Percentiles rank a stretch among this genome's conserved stretches.
Evolutionary conservation across 2,113 vertebrate genomes (phyloP).

Genomic region (Corythaixoides concolor): DNA sequence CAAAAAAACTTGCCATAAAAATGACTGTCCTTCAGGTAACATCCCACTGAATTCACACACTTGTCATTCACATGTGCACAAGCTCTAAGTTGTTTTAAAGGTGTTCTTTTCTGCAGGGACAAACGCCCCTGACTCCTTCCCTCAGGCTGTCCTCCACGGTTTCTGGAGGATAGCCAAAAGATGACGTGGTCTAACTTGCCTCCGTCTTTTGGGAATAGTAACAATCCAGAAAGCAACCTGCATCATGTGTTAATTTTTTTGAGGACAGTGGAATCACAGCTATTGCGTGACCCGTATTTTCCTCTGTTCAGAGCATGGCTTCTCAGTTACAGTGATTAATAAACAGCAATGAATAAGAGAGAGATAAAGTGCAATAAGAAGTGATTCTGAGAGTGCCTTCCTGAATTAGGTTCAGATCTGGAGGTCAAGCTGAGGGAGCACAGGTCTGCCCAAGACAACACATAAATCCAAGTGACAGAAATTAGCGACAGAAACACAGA

Average conservation of each 20-base stretch:
- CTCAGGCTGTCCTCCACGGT: not conserved
- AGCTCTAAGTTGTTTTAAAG: not conserved
- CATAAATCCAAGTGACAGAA: not conserved
- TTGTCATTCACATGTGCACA: not conserved
- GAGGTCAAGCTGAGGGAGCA: not conserved
- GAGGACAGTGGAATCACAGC: not conserved
- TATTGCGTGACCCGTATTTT: not conserved
- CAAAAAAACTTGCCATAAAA: not conserved
- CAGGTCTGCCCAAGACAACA: not conserved
- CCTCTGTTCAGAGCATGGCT: not conserved
- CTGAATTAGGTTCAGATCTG: not conserved
- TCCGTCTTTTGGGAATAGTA: not conserved
- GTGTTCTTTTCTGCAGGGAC: not conserved
- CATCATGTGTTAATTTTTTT: fast-evolving
- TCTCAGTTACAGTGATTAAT: not conserved
- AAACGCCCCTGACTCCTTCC: not conserved
- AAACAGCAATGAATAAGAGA: not conserved
- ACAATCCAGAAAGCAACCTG: not conserved
- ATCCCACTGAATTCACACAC: not conserved
- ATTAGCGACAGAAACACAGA: not conserved
- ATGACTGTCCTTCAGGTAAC: not conserved
- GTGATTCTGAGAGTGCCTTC: not conserved
- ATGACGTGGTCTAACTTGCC: not conserved
- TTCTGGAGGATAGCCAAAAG: not conserved
- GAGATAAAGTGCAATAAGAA: not conserved